phyloP scores from a whole-genome alignment of 2,797 vertebrate species.

The Cephalopachus bancanus region DNA sequence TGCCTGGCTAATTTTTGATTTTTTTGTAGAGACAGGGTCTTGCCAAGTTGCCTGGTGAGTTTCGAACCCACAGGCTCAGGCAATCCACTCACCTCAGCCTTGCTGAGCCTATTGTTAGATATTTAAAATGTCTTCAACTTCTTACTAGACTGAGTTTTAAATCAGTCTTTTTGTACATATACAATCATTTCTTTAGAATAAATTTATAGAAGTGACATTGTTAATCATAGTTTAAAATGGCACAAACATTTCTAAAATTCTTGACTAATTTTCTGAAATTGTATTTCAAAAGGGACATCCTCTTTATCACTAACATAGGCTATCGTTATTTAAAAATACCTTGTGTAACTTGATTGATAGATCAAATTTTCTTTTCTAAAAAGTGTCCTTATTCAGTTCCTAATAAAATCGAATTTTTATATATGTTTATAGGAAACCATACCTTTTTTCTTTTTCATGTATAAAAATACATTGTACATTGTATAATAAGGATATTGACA shows the following conservation, averaged over 20 bases:
- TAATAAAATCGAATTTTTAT: conserved; percentile 2
- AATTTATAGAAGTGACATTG: conserved; percentile 11
- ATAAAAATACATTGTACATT: not conserved
- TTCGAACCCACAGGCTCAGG: no score
- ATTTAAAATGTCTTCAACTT: not conserved
- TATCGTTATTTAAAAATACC: not conserved
- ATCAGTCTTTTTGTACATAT: not conserved
- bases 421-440: not conserved
- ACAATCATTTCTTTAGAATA: conserved; percentile 42
- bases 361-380: not conserved
- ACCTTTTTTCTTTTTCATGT: not conserved
- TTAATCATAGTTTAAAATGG: not conserved
- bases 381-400: not conserved
- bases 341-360: not conserved
- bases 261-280: not conserved
- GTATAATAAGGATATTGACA: not conserved
- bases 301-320: not conserved
- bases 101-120: not conserved
- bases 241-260: not conserved
- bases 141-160: not conserved
- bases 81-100: no score
- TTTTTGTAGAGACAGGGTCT: no score
- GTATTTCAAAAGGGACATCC: not conserved
- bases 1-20: no score
- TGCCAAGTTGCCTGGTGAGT: no score